Conservation (phyloP, 2,113 vertebrate species). For the Albula goreensis region DNA sequence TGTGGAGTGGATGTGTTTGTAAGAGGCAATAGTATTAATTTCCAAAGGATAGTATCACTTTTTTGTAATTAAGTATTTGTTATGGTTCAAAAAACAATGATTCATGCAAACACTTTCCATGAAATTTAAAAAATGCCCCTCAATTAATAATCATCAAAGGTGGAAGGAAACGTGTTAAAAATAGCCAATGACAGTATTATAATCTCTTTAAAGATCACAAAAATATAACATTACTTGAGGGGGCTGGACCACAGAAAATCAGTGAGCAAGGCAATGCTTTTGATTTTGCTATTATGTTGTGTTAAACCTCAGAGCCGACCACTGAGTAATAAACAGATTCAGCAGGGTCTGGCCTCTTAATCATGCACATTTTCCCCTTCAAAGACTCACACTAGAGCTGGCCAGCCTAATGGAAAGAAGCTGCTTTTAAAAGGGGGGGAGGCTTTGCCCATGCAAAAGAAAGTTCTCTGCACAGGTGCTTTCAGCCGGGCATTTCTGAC, state of each 20-base stretch:
- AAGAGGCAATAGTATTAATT: background rate
- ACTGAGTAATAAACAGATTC: background rate
- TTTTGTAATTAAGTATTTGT: background rate
- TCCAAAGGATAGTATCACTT: background rate
- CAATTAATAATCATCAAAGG: background rate
- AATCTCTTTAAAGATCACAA: background rate
- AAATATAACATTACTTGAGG: background rate
- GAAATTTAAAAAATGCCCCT: background rate
- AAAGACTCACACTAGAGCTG: background rate
- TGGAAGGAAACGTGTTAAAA: background rate
- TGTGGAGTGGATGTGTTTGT: background rate
- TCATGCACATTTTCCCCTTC: background rate
- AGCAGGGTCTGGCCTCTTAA: background rate
- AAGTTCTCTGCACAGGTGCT: constrained; percentile 4
- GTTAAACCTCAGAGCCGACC: background rate
- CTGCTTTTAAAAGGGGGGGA: background rate
- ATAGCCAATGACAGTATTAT: background rate
- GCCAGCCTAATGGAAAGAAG: background rate
- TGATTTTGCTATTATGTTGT: background rate
- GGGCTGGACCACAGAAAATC: background rate
- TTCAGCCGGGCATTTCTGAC: background rate
- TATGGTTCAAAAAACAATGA: background rate
- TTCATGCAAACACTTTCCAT: background rate
- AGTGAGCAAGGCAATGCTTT: background rate
- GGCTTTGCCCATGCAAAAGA: background rate